Evolutionary conservation across 2,797 vertebrate species (phyloP).

Genomic region (Gallinago solitaria): DNA sequence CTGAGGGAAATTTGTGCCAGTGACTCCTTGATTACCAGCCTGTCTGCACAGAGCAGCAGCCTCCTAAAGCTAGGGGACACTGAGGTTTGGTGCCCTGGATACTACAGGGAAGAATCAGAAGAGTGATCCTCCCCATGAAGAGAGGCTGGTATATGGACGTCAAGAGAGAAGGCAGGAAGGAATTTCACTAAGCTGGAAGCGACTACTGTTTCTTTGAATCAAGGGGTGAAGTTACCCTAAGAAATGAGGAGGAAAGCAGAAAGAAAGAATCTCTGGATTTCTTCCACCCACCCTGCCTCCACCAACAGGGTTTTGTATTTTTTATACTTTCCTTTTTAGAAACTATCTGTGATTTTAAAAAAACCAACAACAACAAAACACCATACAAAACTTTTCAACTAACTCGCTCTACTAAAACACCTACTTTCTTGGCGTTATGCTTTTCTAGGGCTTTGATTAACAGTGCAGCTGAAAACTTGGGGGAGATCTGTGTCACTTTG

Average conservation of each 20-base stretch:
- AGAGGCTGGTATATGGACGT: not conserved
- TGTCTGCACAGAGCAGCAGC: not conserved
- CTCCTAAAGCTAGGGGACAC: not conserved
- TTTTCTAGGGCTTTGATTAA: not conserved
- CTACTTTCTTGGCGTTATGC: not conserved
- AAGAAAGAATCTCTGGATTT: not conserved
- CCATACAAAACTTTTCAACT: not conserved
- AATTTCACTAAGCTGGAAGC: not conserved
- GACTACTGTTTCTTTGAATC: not conserved
- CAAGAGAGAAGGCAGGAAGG: not conserved
- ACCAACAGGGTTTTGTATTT: not conserved
- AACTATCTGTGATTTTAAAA: not conserved
- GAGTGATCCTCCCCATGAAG: not conserved
- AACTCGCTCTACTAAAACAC: not conserved
- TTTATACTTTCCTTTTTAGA: not conserved
- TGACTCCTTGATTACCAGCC: not conserved
- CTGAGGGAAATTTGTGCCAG: not conserved
- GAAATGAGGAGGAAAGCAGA: not conserved
- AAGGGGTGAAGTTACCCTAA: not conserved
- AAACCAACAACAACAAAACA: not conserved
- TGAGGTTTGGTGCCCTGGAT: not conserved
- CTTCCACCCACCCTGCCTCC: not conserved
- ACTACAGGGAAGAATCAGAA: not conserved
- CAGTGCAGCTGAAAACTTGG: accelerated
- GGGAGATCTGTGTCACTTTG: not conserved